Percentiles rank a stretch among this genome's conserved stretches.
Conservation (phyloP, 2,888 invertebrate species). For the Drosophila planitibia region DNA sequence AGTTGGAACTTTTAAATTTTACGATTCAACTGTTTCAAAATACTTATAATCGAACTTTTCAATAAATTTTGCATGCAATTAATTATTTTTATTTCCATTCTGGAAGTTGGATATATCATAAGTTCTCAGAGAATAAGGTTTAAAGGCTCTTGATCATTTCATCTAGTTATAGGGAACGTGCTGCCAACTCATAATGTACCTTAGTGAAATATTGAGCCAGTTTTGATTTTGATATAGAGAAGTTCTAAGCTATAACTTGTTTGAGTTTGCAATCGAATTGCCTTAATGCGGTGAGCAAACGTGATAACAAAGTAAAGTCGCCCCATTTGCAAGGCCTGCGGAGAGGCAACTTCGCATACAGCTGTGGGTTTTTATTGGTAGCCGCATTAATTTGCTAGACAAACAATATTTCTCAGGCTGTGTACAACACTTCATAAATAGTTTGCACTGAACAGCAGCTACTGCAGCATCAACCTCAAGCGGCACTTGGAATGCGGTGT, state of each 20-base stretch:
- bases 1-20: not conserved
- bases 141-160: not conserved
- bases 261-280: not conserved
- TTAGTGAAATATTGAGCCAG: conserved; percentile 13
- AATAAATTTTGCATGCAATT: not conserved
- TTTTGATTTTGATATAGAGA: not conserved
- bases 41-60: not conserved
- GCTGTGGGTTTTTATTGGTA: conserved; percentile 46
- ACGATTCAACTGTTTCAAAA: not conserved
- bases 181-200: not conserved
- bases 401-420: conserved; percentile 59
- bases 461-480: conserved; percentile 37
- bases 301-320: conserved; percentile 20
- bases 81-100: not conserved
- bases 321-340: conserved; percentile 12
- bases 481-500: conserved; percentile 51
- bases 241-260: conserved; percentile 6
- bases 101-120: not conserved
- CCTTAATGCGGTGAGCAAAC: conserved; percentile 13
- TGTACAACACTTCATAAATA: conserved; percentile 68
- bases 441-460: conserved; percentile 72
- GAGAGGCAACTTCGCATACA: conserved; percentile 4
- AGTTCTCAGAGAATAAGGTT: not conserved
- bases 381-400: conserved; percentile 67
- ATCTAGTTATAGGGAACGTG: not conserved